These are phyloP conservation scores for Nyctibius grandis DNA, from an alignment of 2,797 vertebrate genomes.

Conservation along the genomic window DNA sequence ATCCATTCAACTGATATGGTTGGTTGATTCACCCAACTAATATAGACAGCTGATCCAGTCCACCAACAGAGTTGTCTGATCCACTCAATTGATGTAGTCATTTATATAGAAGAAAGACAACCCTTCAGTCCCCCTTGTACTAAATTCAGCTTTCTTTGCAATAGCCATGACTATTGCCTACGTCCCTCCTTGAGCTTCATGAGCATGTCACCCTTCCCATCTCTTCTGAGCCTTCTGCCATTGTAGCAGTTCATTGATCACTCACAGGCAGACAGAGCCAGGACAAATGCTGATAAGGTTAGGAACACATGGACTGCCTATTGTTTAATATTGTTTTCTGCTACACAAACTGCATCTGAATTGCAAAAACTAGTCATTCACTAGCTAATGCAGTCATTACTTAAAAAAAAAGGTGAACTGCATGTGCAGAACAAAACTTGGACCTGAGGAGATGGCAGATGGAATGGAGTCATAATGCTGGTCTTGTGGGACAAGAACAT, in stretches of 20 bases:
- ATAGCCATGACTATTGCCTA: neutral
- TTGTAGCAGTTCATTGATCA: neutral
- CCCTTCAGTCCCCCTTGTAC: neutral
- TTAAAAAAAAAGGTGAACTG: neutral
- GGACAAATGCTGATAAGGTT: neutral
- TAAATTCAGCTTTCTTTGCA: neutral
- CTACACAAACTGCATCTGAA: fast-evolving
- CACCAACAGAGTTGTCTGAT: neutral
- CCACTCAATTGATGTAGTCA: neutral
- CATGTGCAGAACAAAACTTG: neutral
- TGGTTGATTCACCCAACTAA: neutral
- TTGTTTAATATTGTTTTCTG: neutral
- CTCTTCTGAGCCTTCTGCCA: neutral
- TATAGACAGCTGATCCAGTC: neutral
- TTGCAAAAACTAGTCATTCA: neutral
- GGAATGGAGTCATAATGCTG: neutral
- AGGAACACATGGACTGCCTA: neutral
- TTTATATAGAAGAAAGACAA: neutral
- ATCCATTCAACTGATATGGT: neutral
- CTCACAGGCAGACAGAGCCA: neutral
- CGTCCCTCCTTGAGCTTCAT: neutral
- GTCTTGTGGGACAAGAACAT: neutral
- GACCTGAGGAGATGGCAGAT: neutral
- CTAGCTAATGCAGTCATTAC: neutral
- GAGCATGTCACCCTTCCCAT: neutral